Evolutionary conservation across 2,888 invertebrate species (phyloP).

Genomic region (Tetropium fuscum): DNA sequence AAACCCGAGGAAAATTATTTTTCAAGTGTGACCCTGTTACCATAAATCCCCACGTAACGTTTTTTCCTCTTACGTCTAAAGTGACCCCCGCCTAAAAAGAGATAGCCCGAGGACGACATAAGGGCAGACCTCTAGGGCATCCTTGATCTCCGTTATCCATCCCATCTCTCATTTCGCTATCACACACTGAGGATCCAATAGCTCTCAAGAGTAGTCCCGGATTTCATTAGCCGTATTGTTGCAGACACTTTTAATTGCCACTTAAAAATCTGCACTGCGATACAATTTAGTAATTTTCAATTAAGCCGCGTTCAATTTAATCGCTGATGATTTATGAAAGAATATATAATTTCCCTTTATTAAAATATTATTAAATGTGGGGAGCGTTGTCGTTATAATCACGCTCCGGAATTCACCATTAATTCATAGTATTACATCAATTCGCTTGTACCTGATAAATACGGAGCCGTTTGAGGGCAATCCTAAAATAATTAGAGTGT

Average conservation of each 20-base stretch:
- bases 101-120: constrained; percentile 47
- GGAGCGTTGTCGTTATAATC: constrained; percentile 14
- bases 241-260: constrained; percentile 52
- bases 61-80: constrained; percentile 44
- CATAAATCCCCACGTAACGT: constrained; percentile 33
- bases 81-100: constrained; percentile 47
- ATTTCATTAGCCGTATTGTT: constrained; percentile 52
- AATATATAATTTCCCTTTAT: constrained; percentile 24
- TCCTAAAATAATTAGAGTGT: too few species aligned
- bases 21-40: constrained; percentile 26
- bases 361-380: constrained; percentile 24
- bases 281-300: constrained; percentile 32
- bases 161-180: constrained; percentile 57
- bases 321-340: constrained; percentile 23
- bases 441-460: too few species aligned
- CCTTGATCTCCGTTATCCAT: constrained; percentile 56
- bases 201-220: constrained; percentile 45
- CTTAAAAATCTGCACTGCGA: constrained; percentile 47
- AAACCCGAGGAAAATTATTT: constrained; percentile 27
- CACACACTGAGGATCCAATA: constrained; percentile 49
- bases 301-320: constrained; percentile 29
- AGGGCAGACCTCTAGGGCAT: constrained; percentile 50
- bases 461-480: too few species aligned
- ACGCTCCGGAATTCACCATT: too few species aligned
- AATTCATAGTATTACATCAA: too few species aligned